These are phyloP conservation scores for Stenodema calcarata DNA, from an alignment of 2,888 invertebrate species.

Conservation along the genomic window DNA sequence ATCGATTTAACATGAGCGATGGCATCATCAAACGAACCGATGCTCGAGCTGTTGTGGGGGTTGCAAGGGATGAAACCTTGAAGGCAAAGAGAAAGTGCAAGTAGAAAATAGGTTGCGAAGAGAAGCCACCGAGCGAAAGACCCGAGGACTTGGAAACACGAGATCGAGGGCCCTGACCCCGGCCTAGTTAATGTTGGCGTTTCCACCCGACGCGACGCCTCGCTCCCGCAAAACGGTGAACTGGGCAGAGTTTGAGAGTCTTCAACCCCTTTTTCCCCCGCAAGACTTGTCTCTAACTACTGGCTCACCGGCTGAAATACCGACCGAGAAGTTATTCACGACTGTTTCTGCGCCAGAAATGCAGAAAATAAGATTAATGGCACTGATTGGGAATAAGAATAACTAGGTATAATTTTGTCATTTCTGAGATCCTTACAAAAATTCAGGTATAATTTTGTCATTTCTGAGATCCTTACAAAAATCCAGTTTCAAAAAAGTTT, in stretches of 20 bases:
- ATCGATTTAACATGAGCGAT: too few species aligned
- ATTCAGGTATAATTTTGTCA: too few species aligned
- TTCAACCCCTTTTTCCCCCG: neutral
- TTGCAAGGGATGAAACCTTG: neutral
- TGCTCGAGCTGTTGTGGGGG: neutral
- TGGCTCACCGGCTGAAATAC: too few species aligned
- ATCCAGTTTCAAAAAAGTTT: too few species aligned
- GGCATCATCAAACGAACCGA: neutral
- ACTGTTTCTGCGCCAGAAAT: too few species aligned
- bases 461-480: too few species aligned
- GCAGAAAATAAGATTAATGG: too few species aligned
- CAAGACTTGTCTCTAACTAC: neutral
- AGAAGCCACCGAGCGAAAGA: neutral
- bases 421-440: too few species aligned
- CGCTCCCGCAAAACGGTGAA: neutral
- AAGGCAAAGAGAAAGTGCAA: neutral
- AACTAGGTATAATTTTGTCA: too few species aligned
- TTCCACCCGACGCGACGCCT: neutral
- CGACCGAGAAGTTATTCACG: neutral
- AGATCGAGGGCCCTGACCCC: constrained; percentile 13
- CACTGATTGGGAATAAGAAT: too few species aligned
- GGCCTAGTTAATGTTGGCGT: neutral
- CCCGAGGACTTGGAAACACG: neutral
- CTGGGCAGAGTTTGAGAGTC: neutral
- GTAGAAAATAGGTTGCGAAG: neutral